A percentile compares a stretch with the other conserved stretches of the same genome.
phyloP scores from a whole-genome alignment of 2,113 vertebrate genomes.

The Verasper variegatus region DNA sequence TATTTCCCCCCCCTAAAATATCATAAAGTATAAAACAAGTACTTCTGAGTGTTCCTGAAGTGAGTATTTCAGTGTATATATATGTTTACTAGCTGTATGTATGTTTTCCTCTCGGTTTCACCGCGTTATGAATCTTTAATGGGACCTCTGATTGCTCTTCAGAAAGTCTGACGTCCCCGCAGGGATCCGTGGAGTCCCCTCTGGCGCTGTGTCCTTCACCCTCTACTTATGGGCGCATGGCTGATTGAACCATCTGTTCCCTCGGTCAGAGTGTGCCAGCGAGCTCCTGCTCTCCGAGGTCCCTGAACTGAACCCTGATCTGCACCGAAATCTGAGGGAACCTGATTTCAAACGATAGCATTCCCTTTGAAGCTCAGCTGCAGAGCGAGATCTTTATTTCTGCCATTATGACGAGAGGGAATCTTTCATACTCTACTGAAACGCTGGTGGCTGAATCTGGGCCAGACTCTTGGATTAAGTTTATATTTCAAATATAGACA shows the following conservation, averaged over 20 bases:
- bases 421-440: not conserved
- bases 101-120: not conserved
- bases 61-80: too few relatives aligned
- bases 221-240: constrained; percentile 32
- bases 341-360: constrained; percentile 1
- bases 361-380: constrained; percentile 14
- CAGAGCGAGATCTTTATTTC: not conserved
- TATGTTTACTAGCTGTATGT: not conserved
- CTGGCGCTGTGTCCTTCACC: constrained; percentile 19
- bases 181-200: constrained; percentile 32
- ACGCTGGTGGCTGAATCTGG: not conserved
- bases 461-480: not conserved
- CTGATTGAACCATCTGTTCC: constrained; percentile 57
- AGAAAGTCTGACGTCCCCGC: not conserved
- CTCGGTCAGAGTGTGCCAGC: constrained; percentile 31
- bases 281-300: constrained; percentile 22
- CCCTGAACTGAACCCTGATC: constrained; percentile 24
- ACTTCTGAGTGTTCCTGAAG: too few relatives aligned
- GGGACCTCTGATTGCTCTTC: constrained; percentile 9
- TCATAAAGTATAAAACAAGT: too few relatives aligned
- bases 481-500: not conserved
- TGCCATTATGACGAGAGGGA: not conserved
- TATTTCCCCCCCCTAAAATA: too few relatives aligned
- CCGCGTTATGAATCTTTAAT: constrained; percentile 4
- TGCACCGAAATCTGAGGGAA: constrained; percentile 19